phyloP scores from a whole-genome alignment of 2,888 invertebrate genomes.

The Drosophila neutralis region DNA sequence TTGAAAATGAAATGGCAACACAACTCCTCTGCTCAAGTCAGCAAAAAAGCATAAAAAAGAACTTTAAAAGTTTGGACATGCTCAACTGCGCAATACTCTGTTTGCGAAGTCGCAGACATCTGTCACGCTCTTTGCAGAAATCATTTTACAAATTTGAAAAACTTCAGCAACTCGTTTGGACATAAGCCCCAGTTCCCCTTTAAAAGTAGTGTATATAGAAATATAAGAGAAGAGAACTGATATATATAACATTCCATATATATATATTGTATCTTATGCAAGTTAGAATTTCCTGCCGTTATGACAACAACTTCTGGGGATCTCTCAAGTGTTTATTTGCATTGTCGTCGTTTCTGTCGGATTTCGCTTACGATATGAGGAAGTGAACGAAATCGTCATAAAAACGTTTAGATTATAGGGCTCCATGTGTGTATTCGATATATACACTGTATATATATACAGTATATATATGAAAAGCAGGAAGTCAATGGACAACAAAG shows the following conservation, averaged over 20 bases:
- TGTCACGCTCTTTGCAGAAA: background rate
- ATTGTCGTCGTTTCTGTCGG: conserved; percentile 19
- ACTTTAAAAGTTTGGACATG: background rate
- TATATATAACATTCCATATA: background rate
- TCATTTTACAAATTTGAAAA: background rate
- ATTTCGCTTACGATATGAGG: conserved; percentile 34
- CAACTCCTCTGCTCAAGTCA: conserved; percentile 26
- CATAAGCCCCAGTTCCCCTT: background rate
- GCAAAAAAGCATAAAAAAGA: conserved; percentile 20
- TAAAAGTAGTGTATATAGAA: background rate
- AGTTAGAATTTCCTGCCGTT: background rate
- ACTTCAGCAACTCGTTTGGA: background rate
- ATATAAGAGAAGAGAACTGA: background rate
- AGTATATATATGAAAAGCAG: conserved; percentile 12
- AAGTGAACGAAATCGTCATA: conserved; percentile 36
- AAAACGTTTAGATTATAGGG: conserved; percentile 33
- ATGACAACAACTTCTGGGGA: conserved; percentile 9
- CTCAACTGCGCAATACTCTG: background rate
- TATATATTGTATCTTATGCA: background rate
- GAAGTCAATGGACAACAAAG: conserved; percentile 19
- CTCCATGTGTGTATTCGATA: conserved; percentile 1
- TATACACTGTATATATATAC: background rate
- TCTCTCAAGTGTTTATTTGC: conserved; percentile 67
- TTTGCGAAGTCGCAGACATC: background rate
- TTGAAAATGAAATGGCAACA: conserved; percentile 41